phyloP scores from a whole-genome alignment of 2,797 vertebrate species.

The Huso huso region DNA sequence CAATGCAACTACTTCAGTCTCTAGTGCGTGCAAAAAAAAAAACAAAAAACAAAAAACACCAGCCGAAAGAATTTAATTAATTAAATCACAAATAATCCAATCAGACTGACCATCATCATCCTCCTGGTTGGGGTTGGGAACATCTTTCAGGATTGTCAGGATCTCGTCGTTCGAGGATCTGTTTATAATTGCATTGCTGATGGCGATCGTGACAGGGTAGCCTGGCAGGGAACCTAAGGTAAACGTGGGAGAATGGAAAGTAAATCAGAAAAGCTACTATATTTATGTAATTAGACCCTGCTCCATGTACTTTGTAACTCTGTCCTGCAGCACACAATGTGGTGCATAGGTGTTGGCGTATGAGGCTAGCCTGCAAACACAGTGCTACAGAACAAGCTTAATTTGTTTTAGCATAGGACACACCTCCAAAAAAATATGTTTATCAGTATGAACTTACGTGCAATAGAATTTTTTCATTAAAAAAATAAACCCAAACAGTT shows the following conservation, averaged over 20 bases:
- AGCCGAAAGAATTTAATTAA: neutral
- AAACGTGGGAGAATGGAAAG: slow-evolving; percentile 9
- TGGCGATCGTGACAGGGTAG: slow-evolving; percentile 67
- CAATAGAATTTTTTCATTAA: too few relatives aligned
- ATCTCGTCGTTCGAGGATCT: slow-evolving; percentile 89
- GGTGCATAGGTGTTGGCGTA: neutral
- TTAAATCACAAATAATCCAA: neutral
- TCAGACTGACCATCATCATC: slow-evolving; percentile 77
- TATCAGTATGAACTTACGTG: too few relatives aligned
- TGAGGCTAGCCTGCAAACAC: too few relatives aligned
- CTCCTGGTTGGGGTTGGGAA: slow-evolving; percentile 94
- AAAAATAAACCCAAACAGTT: neutral
- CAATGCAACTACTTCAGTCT: too few relatives aligned
- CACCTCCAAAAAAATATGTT: too few relatives aligned
- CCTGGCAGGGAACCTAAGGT: slow-evolving; percentile 79
- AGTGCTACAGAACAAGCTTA: too few relatives aligned
- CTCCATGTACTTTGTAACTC: too few relatives aligned
- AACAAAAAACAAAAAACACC: too few relatives aligned
- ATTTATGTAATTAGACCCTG: too few relatives aligned
- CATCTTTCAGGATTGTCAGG: slow-evolving; percentile 82
- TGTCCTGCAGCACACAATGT: neutral
- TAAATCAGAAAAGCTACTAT: too few relatives aligned
- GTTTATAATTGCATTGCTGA: slow-evolving; percentile 88
- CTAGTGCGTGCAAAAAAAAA: too few relatives aligned
- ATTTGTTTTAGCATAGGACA: neutral